A percentile compares a stretch with the other conserved stretches of the same genome.
These are phyloP conservation scores for Spongilla lacustris DNA, from an alignment of 37 sponge, comb jelly and placozoan species.

Conservation along the genomic window DNA sequence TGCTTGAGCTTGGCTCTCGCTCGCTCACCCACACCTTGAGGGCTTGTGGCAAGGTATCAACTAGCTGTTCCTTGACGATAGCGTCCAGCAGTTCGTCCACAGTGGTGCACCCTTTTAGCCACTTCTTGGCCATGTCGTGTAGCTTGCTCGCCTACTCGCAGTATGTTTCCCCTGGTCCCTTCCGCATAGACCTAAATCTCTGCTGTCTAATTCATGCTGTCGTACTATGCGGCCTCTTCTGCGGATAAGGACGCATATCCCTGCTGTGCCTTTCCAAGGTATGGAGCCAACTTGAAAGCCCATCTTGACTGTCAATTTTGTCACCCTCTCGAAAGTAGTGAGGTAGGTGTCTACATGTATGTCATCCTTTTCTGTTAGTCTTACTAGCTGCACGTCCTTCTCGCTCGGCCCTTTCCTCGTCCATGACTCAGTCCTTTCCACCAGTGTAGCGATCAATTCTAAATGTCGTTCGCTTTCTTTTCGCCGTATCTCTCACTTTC, in stretches of 20 bases:
- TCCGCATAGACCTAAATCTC: constrained; percentile 13
- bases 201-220: constrained; percentile 20
- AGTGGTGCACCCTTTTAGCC: constrained; percentile 11
- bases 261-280: constrained; percentile 39
- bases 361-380: constrained; percentile 18
- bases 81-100: constrained; percentile 9
- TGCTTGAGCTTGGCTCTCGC: constrained; percentile 19
- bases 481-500: no score
- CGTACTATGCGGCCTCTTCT: constrained; percentile 4
- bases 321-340: neutral
- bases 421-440: neutral
- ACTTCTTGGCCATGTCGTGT: constrained; percentile 25
- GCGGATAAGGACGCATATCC: constrained; percentile 39
- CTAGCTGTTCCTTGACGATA: constrained; percentile 39
- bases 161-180: constrained; percentile 28
- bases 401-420: neutral
- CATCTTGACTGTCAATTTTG: neutral
- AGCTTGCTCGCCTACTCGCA: neutral
- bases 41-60: constrained; percentile 29
- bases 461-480: no score
- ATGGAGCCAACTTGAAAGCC: constrained; percentile 33
- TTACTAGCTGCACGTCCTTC: constrained; percentile 5
- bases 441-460: no score
- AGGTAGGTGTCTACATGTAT: constrained; percentile 42
- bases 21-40: constrained; percentile 38